These are phyloP conservation scores for Anastrepha obliqua DNA, from an alignment of 1,140 invertebrate genomes.

Conservation along the genomic window DNA sequence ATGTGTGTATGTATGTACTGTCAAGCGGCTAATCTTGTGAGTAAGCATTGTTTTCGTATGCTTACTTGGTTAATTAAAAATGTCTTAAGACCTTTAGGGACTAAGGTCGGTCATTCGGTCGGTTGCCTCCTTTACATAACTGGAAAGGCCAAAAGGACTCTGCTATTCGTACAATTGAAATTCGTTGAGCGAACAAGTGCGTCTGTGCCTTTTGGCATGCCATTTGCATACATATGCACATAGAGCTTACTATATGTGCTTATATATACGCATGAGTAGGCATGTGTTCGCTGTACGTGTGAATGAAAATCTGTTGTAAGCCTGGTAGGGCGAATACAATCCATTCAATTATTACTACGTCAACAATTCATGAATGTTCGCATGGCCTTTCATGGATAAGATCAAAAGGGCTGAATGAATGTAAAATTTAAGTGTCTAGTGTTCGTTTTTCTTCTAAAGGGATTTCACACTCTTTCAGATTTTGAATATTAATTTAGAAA, in stretches of 20 bases:
- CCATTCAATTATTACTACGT: slow-evolving; percentile 26
- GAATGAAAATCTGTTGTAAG: neutral
- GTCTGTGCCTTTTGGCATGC: neutral
- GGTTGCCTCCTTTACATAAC: neutral
- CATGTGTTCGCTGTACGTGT: neutral
- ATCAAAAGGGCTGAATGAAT: neutral
- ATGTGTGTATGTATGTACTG: neutral
- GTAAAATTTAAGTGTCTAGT: slow-evolving; percentile 20
- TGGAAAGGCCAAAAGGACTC: slow-evolving; percentile 9
- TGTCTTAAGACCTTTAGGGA: slow-evolving; percentile 40
- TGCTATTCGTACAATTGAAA: neutral
- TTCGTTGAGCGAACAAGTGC: neutral
- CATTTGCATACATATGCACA: neutral
- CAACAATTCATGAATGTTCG: neutral
- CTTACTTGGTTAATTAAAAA: slow-evolving; percentile 50
- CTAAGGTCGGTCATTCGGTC: slow-evolving; percentile 4
- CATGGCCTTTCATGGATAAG: neutral
- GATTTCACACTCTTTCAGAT: too few species aligned
- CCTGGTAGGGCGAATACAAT: neutral
- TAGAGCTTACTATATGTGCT: neutral
- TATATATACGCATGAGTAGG: neutral
- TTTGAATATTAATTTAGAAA: too few species aligned
- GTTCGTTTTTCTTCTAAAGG: neutral
- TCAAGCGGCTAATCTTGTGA: neutral
- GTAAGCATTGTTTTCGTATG: slow-evolving; percentile 24